phyloP scores from a whole-genome alignment of 2,888 invertebrate genomes.

The Clistopyga incitator region DNA sequence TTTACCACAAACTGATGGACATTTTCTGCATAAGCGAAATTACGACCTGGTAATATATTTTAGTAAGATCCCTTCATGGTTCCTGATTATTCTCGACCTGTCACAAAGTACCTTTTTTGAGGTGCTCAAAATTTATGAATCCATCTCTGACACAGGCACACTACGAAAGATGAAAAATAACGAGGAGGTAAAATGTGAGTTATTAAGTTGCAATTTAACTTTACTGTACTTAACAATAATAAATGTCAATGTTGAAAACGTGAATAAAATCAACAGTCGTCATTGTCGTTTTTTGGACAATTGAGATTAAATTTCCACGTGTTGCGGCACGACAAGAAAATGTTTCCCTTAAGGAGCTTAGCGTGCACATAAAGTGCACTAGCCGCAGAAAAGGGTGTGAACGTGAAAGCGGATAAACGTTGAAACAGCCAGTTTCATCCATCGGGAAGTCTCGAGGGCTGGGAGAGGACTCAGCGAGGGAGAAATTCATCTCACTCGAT shows the following conservation, averaged over 20 bases:
- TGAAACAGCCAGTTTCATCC: conserved; percentile 36
- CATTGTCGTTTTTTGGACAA: too few species aligned
- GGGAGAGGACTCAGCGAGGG: conserved; percentile 41
- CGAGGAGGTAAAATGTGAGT: too few species aligned
- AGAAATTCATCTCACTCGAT: conserved; percentile 58
- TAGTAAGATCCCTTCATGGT: too few species aligned
- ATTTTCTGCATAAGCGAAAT: too few species aligned
- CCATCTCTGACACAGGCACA: too few species aligned
- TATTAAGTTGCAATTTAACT: too few species aligned
- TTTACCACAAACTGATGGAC: too few species aligned
- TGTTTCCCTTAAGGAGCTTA: neutral
- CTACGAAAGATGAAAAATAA: too few species aligned
- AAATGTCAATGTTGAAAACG: neutral
- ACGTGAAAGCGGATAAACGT: neutral
- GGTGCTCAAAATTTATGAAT: too few species aligned
- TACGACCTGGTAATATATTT: too few species aligned
- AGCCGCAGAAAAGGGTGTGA: neutral
- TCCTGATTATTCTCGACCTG: too few species aligned
- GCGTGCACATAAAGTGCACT: neutral
- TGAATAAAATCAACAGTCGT: neutral
- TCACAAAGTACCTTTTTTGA: too few species aligned
- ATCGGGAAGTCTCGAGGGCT: conserved; percentile 24
- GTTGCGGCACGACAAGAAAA: neutral
- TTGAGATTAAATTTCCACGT: neutral
- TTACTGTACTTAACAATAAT: neutral